Conservation (phyloP, 2,113 vertebrate genomes). For the Halichoerus grypus region DNA sequence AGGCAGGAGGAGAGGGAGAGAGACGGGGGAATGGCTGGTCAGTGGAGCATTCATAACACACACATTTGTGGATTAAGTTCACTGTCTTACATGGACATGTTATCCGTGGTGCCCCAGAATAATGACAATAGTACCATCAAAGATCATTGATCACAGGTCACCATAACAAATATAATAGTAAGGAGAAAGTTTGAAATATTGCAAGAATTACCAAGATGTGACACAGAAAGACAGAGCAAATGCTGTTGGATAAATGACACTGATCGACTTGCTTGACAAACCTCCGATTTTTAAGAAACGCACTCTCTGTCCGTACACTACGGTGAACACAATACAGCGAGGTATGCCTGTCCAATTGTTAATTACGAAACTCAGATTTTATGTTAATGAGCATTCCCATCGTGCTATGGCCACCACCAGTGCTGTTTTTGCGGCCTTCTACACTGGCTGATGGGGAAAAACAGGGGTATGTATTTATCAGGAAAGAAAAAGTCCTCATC, state of each 20-base stretch:
- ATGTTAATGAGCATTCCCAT: not conserved
- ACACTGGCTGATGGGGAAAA: fast-evolving
- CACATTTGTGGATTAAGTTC: not conserved
- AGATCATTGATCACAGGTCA: not conserved
- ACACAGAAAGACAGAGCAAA: not conserved
- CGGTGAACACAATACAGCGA: not conserved
- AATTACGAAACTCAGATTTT: no score
- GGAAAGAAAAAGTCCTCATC: not conserved
- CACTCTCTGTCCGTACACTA: not conserved
- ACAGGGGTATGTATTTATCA: not conserved
- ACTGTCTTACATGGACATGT: not conserved
- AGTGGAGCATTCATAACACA: not conserved
- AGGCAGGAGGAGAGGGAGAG: not conserved
- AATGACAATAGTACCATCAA: not conserved
- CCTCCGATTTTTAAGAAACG: not conserved
- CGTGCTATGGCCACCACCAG: fast-evolving
- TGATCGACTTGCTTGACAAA: not conserved
- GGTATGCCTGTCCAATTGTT: not conserved
- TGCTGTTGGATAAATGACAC: not conserved
- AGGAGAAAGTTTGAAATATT: not conserved
- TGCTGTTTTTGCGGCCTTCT: not conserved
- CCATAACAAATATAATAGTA: not conserved
- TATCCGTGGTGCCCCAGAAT: not conserved
- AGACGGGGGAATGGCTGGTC: not conserved
- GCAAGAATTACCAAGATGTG: not conserved